A percentile compares a stretch with the other conserved stretches of the same genome.
Conservation (phyloP, 2,113 vertebrate genomes). For the Dryoscopus gambensis region DNA sequence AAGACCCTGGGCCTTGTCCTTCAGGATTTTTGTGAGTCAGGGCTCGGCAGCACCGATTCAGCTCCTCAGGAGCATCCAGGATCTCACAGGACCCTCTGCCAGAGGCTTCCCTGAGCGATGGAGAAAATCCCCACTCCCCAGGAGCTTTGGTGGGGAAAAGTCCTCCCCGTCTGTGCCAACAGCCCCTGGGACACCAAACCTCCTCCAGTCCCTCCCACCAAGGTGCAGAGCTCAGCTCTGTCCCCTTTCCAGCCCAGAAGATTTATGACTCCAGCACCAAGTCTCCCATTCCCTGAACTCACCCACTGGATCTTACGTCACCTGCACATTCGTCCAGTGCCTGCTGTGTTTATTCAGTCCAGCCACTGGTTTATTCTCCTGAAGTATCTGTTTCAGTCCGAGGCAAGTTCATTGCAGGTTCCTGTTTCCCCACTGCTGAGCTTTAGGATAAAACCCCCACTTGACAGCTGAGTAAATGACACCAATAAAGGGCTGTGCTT, state of each 20-base stretch:
- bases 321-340: background rate
- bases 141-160: background rate
- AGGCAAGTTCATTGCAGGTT: slow-evolving; percentile 4
- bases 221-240: background rate
- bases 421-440: background rate
- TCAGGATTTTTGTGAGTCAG: background rate
- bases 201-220: background rate
- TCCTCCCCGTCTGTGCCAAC: background rate
- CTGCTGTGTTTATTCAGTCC: slow-evolving; percentile 29
- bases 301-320: slow-evolving; percentile 2
- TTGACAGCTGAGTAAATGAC: slow-evolving; percentile 4
- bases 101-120: background rate
- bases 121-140: background rate
- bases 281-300: background rate
- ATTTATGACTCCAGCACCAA: background rate
- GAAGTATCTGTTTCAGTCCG: background rate
- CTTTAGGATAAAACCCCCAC: background rate
- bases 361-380: background rate
- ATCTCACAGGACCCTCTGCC: background rate
- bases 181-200: background rate
- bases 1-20: background rate
- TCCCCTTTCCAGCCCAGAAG: background rate
- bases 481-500: background rate
- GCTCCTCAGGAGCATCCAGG: background rate
- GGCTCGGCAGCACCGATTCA: background rate